Evolutionary conservation across 2,113 vertebrate species (phyloP), one percentile per base, ranked within the genome.

Genomic region (Myrmecobius fasciatus): DNA sequence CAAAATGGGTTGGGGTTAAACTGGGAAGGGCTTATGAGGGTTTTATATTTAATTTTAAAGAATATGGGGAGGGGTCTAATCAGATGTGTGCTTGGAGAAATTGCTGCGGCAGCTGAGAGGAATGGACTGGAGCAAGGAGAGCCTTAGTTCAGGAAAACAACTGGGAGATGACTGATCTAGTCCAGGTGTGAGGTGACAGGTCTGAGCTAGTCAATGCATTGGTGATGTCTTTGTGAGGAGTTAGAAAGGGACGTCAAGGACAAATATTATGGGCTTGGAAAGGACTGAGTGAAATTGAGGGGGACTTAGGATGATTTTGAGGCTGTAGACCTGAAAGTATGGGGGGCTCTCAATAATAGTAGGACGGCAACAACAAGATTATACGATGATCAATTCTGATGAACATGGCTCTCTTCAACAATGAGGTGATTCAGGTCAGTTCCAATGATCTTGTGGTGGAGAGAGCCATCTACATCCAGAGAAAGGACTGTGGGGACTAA

Each of bases 41-140:
- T 60, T 60, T 60, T 67, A 67, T 36, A 22, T 24, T 83, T 22
- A 24, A 43, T 83, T 6, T 83, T 83, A 83, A 20, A 83, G 67
- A 20, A 91, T 83, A 53, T 47, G 46, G 53, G 67, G 26, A 95
- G 54, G 91, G 52, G 90, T 51, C 46, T 24, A 49, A 52, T 96
- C 52, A 93, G 88, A 94, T 91, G 25, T 88, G n/a, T 96, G 91
- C 95, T 95, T 97, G 93, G 25, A 36, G 83, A 92, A 48, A 93
- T 94, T 14, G 75, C 25, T 91, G n/a, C 49, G 48, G 52, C 31
- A 94, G 52, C 17, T 54, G 53, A 89, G 83, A 48, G 25, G 9
- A 1, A 14, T 52, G 54, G 90, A 2, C 0, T 89, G 47, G 20
- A n/a, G 46, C 12, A 43, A 89, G 52, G 47, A 46, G 51, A 93